Percentiles rank a stretch among this genome's conserved stretches.
phyloP scores from a whole-genome alignment of 2,888 invertebrate genomes.

The Serripes groenlandicus region DNA sequence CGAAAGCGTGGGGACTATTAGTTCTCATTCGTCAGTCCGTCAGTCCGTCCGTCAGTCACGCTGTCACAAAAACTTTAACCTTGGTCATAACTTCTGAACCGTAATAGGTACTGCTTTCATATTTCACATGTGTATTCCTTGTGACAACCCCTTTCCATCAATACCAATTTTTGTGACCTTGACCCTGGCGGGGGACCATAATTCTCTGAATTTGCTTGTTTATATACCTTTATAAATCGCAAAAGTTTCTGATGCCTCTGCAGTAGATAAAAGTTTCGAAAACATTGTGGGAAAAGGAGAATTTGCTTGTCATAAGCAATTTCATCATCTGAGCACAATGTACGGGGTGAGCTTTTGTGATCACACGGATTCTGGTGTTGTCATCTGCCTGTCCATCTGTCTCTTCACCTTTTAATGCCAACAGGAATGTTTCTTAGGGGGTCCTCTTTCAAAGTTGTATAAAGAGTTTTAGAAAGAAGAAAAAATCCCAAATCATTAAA shows the following conservation, averaged over 20 bases:
- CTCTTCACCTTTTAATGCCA: no score
- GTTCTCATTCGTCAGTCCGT: no score
- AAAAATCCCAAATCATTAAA: no score
- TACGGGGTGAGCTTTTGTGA: no score
- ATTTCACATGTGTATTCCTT: not conserved
- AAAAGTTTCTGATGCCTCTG: not conserved
- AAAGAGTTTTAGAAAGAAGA: no score
- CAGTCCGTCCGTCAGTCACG: no score
- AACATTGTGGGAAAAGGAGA: constrained; percentile 6
- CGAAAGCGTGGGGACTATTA: no score
- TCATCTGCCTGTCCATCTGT: no score
- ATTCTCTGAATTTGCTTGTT: not conserved
- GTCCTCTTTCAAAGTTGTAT: not conserved
- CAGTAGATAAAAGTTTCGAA: no score
- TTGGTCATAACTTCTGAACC: not conserved
- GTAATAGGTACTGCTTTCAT: not conserved
- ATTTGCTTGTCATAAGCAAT: constrained; percentile 4
- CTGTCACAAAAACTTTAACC: not conserved
- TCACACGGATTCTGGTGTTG: no score
- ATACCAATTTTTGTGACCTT: not conserved
- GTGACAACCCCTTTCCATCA: not conserved
- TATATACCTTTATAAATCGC: no score
- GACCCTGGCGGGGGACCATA: not conserved
- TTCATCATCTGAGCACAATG: not conserved
- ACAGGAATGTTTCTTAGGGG: no score